Evolutionary conservation across 2,797 vertebrate genomes (phyloP), one percentile per base, ranked within the genome.

Genomic region (Sebastes glaucus): DNA sequence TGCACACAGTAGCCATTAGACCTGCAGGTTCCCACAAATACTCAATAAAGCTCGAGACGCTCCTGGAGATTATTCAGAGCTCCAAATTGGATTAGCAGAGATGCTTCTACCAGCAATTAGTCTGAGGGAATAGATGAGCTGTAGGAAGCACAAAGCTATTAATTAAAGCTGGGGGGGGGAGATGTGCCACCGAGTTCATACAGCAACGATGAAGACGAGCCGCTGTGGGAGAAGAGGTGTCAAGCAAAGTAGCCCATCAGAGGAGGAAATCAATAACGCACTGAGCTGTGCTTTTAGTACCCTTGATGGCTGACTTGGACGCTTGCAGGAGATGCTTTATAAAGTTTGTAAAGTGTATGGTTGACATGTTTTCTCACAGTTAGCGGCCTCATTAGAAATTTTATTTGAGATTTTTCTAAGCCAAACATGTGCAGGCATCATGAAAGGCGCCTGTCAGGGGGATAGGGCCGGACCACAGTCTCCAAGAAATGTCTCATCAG

Each of bases 81-180:
- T 92, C 81, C 80, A 90, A 92, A 93, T 93, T 92, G 89, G 91
- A 93, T 93, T 94, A 94, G 64, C 70, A 56, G 77, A 86, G 85
- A 89, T 78, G 75, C 70, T 77, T 84, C 83, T 89, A 86, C 84
- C 82, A 64, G 88, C 85, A 92, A 92, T 93, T 90, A 91, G 88
- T 90, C 74, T 69, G 83, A 75, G 74, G 77, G 71, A 89, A 78
- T 76, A 87, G 88, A 91, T 75, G 86, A 89, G 89, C 75, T 75
- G 78, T 81, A 89, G 81, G 85, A 84, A 87, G 83, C 86, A 88
- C 84, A 91, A 61, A 86, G 89, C 85, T 88, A 87, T 92, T 92
- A 90, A 91, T 92, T 90, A 91, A 80, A 78, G 84, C 82, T 69
- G 53, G 25, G 14, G 22, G 18, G 22, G 33, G 18, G 38, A 3